Evolutionary conservation across 2,113 vertebrate genomes (phyloP), one percentile per base, ranked within the genome.

Genomic region (Corydoras maculifer): DNA sequence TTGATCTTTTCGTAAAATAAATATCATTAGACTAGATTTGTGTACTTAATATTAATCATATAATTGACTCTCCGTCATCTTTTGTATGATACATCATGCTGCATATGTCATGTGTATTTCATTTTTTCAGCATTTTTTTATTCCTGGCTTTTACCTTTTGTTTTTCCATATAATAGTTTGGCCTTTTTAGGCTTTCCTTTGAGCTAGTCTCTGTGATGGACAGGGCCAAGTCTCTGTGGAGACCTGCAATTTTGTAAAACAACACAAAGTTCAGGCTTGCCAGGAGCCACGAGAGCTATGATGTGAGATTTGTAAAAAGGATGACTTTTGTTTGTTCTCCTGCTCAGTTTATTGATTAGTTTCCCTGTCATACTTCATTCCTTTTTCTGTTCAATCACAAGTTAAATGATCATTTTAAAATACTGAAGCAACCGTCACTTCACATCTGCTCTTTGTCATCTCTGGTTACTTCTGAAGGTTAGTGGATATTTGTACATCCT

Each of bases 121-220:
- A 11, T 58, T 50, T 57, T 57, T 11, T 58, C 15, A n/a, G 54
- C 32, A 58, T 58, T 31, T 4, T 59, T 10, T 5, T 55, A 55
- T n/a, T 57, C 10, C 15, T 18, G 29, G 31, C 30, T 14, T 15
- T 10, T 31, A 6, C 18, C 25, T 51, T 51, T 13, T 53, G 29
- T 50, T 15, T 53, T 67, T 35, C 13, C 30, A 31, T 31, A 57
- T 62, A 74, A 68, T 68, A 51, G 43, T 6, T 49, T 57, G 65
- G 29, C 59, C 25, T 68, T 50, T 25, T 15, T 31, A 35, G 3
- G 13, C 11, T 53, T 14, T 30, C 66, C 63, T 67, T 65, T 58
- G 50, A 62, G 72, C 54, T 59, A 78, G 69, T 80, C 69, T 80
- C 72, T 35, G 58, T 81, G 77, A 78, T 72, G 72, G 73, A 79